A percentile compares a stretch with the other conserved stretches of the same genome.
phyloP scores from a whole-genome alignment of 1,140 invertebrate species.

The Zaprionus kolodkinae region DNA sequence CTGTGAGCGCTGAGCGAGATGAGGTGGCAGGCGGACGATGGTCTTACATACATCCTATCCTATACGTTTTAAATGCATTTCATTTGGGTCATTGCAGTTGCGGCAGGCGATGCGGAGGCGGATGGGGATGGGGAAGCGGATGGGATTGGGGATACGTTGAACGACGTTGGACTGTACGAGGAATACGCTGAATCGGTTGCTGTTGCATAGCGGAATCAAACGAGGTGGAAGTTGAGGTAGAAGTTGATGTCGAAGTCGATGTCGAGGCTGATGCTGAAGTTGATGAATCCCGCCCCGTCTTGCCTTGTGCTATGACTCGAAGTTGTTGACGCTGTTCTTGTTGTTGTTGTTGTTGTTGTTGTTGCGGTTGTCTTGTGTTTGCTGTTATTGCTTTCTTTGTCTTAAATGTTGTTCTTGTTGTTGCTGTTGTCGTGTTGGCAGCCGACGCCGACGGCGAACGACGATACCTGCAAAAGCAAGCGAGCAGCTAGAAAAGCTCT shows the following conservation, averaged over 20 bases:
- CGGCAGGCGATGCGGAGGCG: constrained; percentile 1
- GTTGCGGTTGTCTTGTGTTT: constrained; percentile 7
- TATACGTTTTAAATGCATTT: not conserved
- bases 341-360: constrained; percentile 19
- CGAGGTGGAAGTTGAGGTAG: constrained; percentile 8
- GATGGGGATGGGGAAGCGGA: not conserved
- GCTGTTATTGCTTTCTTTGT: constrained; percentile 7
- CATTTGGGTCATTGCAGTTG: not conserved
- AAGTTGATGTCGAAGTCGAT: constrained; percentile 1
- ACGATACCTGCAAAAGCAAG: constrained; percentile 62
- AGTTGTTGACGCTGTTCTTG: constrained; percentile 15
- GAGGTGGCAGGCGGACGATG: not conserved
- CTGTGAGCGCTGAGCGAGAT: not conserved
- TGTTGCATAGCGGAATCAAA: constrained; percentile 12
- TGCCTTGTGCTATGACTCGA: not conserved
- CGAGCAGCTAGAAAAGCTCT: constrained; percentile 53
- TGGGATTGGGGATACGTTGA: constrained; percentile 18
- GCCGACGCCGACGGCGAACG: constrained; percentile 38
- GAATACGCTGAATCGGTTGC: not conserved
- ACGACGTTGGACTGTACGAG: constrained; percentile 16
- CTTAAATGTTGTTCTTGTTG: constrained; percentile 10
- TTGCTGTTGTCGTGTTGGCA: constrained; percentile 7
- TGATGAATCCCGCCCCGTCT: constrained; percentile 13
- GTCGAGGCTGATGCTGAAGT: constrained; percentile 10
- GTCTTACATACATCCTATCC: not conserved